phyloP scores from a whole-genome alignment of 1,140 invertebrate species.

The Orchestia grillus region DNA sequence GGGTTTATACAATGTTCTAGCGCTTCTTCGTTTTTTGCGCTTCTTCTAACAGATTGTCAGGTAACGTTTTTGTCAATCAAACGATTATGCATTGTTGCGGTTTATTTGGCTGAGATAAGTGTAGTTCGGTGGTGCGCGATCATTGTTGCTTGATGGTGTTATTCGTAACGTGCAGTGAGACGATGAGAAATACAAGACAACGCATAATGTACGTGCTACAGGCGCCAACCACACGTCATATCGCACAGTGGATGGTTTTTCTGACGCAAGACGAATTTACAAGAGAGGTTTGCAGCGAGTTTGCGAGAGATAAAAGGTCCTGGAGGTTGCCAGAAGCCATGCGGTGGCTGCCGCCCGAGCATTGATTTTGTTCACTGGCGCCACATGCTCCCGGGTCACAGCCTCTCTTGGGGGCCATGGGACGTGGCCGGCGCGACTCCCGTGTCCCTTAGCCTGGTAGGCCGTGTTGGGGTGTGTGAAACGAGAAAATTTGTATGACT shows the following conservation, averaged over 20 bases:
- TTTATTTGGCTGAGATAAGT: not conserved
- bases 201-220: not conserved
- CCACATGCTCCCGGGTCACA: not conserved
- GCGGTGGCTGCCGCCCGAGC: not conserved
- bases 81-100: not conserved
- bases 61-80: not conserved
- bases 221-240: not conserved
- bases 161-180: not conserved
- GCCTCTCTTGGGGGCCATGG: not conserved
- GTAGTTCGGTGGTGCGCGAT: not conserved
- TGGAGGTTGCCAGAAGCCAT: not conserved
- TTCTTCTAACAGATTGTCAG: not conserved
- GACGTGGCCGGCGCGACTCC: too few relatives aligned
- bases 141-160: not conserved
- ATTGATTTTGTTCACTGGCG: not conserved
- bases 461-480: too few relatives aligned
- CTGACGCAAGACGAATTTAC: not conserved
- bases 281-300: not conserved
- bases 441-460: too few relatives aligned
- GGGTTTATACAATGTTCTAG: not conserved
- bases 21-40: not conserved
- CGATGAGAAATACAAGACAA: not conserved
- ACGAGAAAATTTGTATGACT: too few relatives aligned
- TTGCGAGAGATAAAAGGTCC: slow-evolving; percentile 31
- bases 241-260: not conserved